Evolutionary conservation across 2,797 vertebrate genomes (phyloP).

Genomic region (Ibycter americanus): DNA sequence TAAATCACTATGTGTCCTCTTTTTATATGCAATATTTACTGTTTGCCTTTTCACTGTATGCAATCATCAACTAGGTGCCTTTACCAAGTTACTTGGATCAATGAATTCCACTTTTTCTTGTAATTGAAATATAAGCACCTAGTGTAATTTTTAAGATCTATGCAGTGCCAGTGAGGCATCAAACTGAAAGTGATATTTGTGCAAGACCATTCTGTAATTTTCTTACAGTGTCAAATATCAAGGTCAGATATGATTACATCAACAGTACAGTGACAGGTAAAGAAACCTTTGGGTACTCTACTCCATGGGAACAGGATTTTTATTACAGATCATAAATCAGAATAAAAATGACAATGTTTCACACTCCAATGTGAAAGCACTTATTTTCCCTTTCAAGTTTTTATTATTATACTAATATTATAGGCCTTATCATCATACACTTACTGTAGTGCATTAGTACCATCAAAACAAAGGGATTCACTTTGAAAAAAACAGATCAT

Average conservation of each 20-base stretch:
- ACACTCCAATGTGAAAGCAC: background rate
- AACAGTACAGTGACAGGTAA: background rate
- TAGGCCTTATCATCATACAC: background rate
- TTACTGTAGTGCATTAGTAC: background rate
- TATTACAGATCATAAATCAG: background rate
- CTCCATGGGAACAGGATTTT: background rate
- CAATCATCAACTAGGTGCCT: background rate
- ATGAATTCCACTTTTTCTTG: background rate
- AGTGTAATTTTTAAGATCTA: background rate
- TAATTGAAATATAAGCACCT: background rate
- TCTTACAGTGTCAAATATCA: background rate
- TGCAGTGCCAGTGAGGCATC: background rate
- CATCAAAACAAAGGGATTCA: background rate
- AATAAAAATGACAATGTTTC: background rate
- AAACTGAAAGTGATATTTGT: background rate
- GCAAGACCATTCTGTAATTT: constrained; percentile 5
- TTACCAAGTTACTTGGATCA: background rate
- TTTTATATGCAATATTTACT: background rate
- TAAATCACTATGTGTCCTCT: background rate
- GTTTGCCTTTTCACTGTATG: background rate
- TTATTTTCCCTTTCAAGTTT: background rate
- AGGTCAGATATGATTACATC: background rate
- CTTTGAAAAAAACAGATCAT: background rate
- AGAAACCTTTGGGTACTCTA: background rate
- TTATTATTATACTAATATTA: background rate